Evolutionary conservation across 1,140 invertebrate species (phyloP), one percentile per base, ranked within the genome.

Genomic region (Sarcophaga peregrina): DNA sequence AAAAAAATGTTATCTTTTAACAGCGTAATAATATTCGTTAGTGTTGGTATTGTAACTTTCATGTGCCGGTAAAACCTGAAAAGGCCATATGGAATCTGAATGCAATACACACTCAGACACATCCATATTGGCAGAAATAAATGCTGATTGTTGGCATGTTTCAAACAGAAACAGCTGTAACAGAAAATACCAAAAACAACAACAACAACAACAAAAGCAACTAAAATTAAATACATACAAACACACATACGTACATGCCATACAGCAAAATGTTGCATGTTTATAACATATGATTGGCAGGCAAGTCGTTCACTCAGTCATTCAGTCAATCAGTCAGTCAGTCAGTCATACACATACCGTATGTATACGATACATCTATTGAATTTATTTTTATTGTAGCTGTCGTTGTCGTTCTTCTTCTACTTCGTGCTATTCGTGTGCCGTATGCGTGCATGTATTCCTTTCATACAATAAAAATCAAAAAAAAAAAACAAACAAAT

Each of bases 291-390:
- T 58, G 74, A 78, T 82, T 81, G 15, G 25, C 83, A 84, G 80
- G 11, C 84, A 37, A 83, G 78, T 76, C 68, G 82, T 85, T 80
- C 84, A 85, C 81, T 11, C 76, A 83, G 78, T 76, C 68, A 83
- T 85, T 80, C 84, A 85, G 82, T 11, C 76, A 84, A 80, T 15
- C 82, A 84, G 80, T 62, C 83, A 85, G 76, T 58, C 83, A 85
- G 83, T 85, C 82, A n/a, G n/a, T n/a, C n/a, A n/a, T n/a, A 58
- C 82, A 83, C n/a, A 15, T n/a, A 58, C n/a, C n/a, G n/a, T n/a
- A n/a, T n/a, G n/a, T 7, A n/a, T 58, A 58, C n/a, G 15, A 58
- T 11, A 15, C 54, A 58, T 37, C 54, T n/a, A 58, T 58, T 58
- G 15, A 58, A n/a, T 58, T 37, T 37, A 1, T 37, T n/a, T 58